Base-by-base conservation (phyloP, 2,797 vertebrate genomes). In the Mus caroli region DNA sequence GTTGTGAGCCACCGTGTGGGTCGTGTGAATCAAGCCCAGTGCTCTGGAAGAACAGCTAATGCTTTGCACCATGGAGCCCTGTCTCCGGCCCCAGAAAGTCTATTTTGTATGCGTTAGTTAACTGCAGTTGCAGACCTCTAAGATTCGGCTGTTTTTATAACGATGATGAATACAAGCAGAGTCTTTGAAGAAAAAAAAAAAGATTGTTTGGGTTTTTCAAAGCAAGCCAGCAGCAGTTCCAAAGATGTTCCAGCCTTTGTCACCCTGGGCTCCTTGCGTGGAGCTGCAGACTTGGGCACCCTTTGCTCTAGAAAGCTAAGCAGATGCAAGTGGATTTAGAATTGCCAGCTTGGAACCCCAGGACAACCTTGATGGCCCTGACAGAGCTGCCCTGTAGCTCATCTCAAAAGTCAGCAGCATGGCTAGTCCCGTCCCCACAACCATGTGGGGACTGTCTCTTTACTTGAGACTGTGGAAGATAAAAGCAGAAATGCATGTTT, bases 171-270 rank as follows among this genome's bases (percentile, higher is more conserved):
- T 88, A 58, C 76, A 95, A 88, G 77, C 60, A 91, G 88, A 91
- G 77, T 64, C 95, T 96, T 92, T 96, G 95, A 97, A 96, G 96
- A 92, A 90, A 93, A 56, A 22, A 22, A 60, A 17, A 88, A 77
- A 87, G 76, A 88, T 96, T 87, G 78, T 96, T 97, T 97, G 94
- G 92, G 94, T 94, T 97, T 95, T 96, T 91, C 76, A 75, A 94
- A 94, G 93, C 64, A n/a, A 96, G 94, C 77, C 88, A 76, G 96
- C 20, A 52, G 78, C n/a, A 67, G 60, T 89, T 78, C 79, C 90
- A 75, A 95, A 96, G 93, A 91, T 43, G 5, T 22, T 17, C 56
- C 52, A 11, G 14, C 84, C 88, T 79, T 86, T 75, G 84, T 24
- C 6, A 26, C 52, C 75, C 92, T 2, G 4, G 10, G 56, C 64